phyloP scores from a whole-genome alignment of 2,113 vertebrate species.

The Notothenia rossii region DNA sequence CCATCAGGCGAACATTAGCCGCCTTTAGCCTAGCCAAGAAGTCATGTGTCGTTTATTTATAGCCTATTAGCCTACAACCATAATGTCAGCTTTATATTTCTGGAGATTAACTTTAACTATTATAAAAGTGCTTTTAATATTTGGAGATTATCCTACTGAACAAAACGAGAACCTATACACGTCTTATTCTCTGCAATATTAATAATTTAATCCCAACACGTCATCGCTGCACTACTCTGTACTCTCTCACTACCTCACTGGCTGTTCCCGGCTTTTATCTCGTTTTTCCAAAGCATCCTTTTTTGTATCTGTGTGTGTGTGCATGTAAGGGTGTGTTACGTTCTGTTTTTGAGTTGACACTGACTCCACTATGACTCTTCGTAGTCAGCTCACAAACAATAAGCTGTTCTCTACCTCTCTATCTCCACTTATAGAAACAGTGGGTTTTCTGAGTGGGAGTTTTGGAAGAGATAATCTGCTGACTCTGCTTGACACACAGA shows the following conservation, averaged over 20 bases:
- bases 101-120: too few relatives aligned
- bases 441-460: slow-evolving; percentile 75
- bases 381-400: slow-evolving; percentile 53
- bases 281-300: too few relatives aligned
- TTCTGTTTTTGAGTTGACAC: slow-evolving; percentile 37
- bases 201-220: too few relatives aligned
- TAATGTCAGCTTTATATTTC: too few relatives aligned
- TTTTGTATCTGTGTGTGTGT: background rate
- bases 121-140: background rate
- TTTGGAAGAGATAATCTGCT: slow-evolving; percentile 64
- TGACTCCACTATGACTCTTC: slow-evolving; percentile 47
- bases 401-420: slow-evolving; percentile 49
- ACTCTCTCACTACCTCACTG: background rate
- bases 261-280: background rate
- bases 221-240: too few relatives aligned
- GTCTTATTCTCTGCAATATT: too few relatives aligned
- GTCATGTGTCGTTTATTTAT: too few relatives aligned
- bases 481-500: slow-evolving; percentile 57
- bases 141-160: background rate
- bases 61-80: too few relatives aligned
- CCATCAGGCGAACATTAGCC: too few relatives aligned
- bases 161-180: too few relatives aligned
- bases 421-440: slow-evolving; percentile 66
- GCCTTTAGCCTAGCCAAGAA: too few relatives aligned
- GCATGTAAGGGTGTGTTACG: background rate